phyloP scores from a whole-genome alignment of 2,888 invertebrate genomes.

The Agriotes lineatus region DNA sequence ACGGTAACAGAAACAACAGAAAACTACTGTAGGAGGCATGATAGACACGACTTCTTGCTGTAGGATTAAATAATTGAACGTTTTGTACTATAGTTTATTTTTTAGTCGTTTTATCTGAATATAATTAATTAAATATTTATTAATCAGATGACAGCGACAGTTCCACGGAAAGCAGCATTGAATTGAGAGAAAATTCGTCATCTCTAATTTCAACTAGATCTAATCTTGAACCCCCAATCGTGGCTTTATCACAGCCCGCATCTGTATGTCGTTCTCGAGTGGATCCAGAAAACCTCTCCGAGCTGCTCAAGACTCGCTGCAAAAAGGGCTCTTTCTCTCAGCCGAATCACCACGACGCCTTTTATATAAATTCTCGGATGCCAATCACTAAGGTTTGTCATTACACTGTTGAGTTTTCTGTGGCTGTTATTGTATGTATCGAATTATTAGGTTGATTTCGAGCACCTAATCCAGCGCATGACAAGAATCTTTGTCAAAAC shows the following conservation, averaged over 20 bases:
- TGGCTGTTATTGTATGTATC: no score
- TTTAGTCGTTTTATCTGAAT: no score
- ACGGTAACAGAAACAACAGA: no score
- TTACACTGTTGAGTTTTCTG: no score
- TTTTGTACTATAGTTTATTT: no score
- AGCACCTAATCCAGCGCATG: slow-evolving; percentile 89
- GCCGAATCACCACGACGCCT: slow-evolving; percentile 85
- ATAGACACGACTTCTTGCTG: no score
- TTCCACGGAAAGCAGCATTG: no score
- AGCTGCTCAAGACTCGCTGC: slow-evolving; percentile 55
- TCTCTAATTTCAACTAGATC: slow-evolving; percentile 60
- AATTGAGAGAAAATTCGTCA: no score
- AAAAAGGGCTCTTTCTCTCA: slow-evolving; percentile 82
- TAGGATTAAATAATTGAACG: no score
- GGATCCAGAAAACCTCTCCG: slow-evolving; percentile 53
- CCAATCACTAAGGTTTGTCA: slow-evolving; percentile 65
- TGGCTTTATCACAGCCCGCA: slow-evolving; percentile 64
- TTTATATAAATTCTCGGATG: slow-evolving; percentile 80
- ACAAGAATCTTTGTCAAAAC: slow-evolving; percentile 91
- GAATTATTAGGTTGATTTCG: slow-evolving; percentile 74
- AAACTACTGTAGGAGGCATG: no score
- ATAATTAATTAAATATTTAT: no score
- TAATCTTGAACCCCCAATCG: background rate
- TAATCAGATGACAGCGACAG: no score
- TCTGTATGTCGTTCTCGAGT: slow-evolving; percentile 51